Conservation (phyloP, 1,140 invertebrate genomes). For the Forficula auricularia region DNA sequence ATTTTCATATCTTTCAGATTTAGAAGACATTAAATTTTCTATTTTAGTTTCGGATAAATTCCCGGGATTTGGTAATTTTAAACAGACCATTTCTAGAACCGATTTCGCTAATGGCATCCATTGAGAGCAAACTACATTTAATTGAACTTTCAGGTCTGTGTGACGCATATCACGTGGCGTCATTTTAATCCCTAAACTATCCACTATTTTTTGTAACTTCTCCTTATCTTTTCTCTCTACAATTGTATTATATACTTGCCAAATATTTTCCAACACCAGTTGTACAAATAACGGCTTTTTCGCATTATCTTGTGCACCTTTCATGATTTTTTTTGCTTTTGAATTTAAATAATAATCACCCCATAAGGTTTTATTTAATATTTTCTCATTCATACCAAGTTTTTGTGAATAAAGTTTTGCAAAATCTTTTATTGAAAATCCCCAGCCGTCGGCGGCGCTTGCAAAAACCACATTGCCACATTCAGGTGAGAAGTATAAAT, state of each 20-base stretch:
- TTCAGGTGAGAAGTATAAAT: constrained; percentile 79
- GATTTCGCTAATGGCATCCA: constrained; percentile 77
- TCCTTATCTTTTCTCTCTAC: constrained; percentile 59
- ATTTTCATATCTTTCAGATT: constrained; percentile 44
- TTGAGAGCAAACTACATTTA: constrained; percentile 65
- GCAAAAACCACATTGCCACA: constrained; percentile 92
- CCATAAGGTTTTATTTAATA: constrained; percentile 72
- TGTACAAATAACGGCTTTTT: constrained; percentile 95
- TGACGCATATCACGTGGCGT: constrained; percentile 56
- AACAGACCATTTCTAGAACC: constrained; percentile 63
- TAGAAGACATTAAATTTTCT: constrained; percentile 54
- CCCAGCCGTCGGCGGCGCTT: constrained; percentile 72
- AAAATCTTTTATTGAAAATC: constrained; percentile 56
- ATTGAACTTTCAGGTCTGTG: constrained; percentile 55
- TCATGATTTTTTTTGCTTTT: constrained; percentile 71
- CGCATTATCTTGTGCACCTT: constrained; percentile 82
- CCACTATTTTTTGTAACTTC: constrained; percentile 60
- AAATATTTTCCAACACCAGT: constrained; percentile 85
- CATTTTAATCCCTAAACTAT: constrained; percentile 65
- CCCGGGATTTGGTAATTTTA: constrained; percentile 62
- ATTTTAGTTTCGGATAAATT: constrained; percentile 59
- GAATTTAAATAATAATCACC: constrained; percentile 86
- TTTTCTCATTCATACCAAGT: constrained; percentile 44
- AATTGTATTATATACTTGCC: constrained; percentile 76
- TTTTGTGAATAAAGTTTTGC: constrained; percentile 69